phyloP scores from a whole-genome alignment of 2,113 vertebrate genomes.

The Meriones unguiculatus region DNA sequence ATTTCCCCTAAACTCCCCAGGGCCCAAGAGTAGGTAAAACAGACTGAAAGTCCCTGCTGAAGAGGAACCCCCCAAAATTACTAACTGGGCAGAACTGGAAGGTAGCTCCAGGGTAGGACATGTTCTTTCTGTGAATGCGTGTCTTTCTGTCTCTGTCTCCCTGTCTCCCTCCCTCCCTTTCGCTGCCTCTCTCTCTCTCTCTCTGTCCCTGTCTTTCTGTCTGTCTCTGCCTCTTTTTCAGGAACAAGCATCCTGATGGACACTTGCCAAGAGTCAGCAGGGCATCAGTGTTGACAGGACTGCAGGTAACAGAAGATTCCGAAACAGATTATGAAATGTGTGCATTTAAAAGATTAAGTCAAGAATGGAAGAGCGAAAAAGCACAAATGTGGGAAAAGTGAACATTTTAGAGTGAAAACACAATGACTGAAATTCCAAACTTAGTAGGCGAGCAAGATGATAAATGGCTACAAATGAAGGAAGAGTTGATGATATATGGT shows the following conservation, averaged over 20 bases:
- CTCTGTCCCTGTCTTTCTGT: not conserved
- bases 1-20: not conserved
- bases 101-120: not conserved
- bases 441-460: not conserved
- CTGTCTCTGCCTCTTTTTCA: not conserved
- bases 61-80: constrained; percentile 11
- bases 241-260: not conserved
- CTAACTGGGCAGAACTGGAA: not conserved
- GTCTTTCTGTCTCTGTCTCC: not conserved
- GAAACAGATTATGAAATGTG: not conserved
- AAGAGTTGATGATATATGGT: not conserved
- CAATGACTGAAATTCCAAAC: not conserved
- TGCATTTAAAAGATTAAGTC: not conserved
- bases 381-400: not conserved
- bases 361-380: not conserved
- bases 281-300: not conserved
- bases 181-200: not conserved
- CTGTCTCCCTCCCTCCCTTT: too few species aligned
- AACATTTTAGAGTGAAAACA: constrained; percentile 34
- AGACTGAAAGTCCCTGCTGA: not conserved
- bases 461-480: not conserved
- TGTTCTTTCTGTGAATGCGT: not conserved
- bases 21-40: not conserved
- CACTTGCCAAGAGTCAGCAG: not conserved
- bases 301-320: not conserved